Conservation (phyloP, 2,888 invertebrate species). For the Choristoneura rosaceana region DNA sequence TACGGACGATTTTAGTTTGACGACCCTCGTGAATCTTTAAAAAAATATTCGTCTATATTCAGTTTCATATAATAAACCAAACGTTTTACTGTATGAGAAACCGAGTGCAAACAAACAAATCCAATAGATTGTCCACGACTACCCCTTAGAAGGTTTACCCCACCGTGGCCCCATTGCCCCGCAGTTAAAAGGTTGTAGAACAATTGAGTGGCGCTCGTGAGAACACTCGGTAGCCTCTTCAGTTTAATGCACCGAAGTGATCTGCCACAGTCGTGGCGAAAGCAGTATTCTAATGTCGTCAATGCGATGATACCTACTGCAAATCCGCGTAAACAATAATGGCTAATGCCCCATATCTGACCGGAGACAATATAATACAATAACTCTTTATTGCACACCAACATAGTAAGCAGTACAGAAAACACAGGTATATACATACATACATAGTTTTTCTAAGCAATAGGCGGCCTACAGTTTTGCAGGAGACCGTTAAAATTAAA, state of each 20-base stretch:
- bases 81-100: neutral
- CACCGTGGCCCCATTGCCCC: constrained; percentile 73
- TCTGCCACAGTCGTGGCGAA: constrained; percentile 12
- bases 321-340: too few relatives aligned
- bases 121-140: constrained; percentile 43
- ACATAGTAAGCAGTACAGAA: too few relatives aligned
- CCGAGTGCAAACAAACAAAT: constrained; percentile 6
- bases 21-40: too few relatives aligned
- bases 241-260: constrained; percentile 60
- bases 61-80: neutral
- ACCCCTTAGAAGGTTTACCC: constrained; percentile 5
- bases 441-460: too few relatives aligned
- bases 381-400: too few relatives aligned
- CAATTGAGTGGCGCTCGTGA: constrained; percentile 78
- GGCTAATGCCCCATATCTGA: too few relatives aligned
- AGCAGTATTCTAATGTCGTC: constrained; percentile 18
- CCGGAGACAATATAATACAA: too few relatives aligned
- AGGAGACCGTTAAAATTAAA: too few relatives aligned
- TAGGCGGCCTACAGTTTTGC: too few relatives aligned
- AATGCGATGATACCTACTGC: too few relatives aligned
- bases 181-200: constrained; percentile 62
- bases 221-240: constrained; percentile 66
- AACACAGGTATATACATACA: too few relatives aligned
- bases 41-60: neutral
- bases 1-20: too few relatives aligned